Evolutionary conservation across 2,797 vertebrate species (phyloP).

Genomic region (Agapornis canus): DNA sequence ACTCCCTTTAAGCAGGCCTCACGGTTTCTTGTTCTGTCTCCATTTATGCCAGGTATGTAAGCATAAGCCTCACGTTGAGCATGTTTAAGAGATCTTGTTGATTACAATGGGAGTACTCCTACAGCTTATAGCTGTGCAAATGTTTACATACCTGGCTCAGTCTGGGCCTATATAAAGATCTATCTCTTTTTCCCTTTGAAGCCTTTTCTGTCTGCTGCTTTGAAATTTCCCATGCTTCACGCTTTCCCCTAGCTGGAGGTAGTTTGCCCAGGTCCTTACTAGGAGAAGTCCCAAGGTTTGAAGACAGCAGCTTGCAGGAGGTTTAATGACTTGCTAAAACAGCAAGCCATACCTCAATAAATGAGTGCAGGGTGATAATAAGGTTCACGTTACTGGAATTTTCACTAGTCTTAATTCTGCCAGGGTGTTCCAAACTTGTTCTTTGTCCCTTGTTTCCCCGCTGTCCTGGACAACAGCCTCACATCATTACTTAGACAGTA

Average conservation of each 20-base stretch:
- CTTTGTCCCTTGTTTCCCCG: not conserved
- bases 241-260: not conserved
- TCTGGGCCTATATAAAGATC: slow-evolving; percentile 39
- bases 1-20: not conserved
- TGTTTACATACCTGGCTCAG: slow-evolving; percentile 56
- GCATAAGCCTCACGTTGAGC: slow-evolving; percentile 5
- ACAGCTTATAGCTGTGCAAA: slow-evolving; percentile 30
- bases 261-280: slow-evolving; percentile 14
- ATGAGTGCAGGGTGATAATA: accelerated
- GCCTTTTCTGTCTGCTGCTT: slow-evolving; percentile 36
- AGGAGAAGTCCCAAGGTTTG: slow-evolving; percentile 32
- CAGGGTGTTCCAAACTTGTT: not conserved
- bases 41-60: slow-evolving; percentile 54
- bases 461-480: not conserved
- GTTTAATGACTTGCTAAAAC: not conserved
- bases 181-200: not conserved
- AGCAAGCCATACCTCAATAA: not conserved
- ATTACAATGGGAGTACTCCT: slow-evolving; percentile 10
- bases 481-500: not conserved
- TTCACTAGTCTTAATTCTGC: not conserved
- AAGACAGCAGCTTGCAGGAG: not conserved
- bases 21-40: not conserved
- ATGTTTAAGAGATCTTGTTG: slow-evolving; percentile 46
- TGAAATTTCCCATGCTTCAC: slow-evolving; percentile 8
- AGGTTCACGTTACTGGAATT: not conserved